These are phyloP conservation scores for Clarias magur DNA, from an alignment of 2,113 vertebrate species.

Conservation along the genomic window DNA sequence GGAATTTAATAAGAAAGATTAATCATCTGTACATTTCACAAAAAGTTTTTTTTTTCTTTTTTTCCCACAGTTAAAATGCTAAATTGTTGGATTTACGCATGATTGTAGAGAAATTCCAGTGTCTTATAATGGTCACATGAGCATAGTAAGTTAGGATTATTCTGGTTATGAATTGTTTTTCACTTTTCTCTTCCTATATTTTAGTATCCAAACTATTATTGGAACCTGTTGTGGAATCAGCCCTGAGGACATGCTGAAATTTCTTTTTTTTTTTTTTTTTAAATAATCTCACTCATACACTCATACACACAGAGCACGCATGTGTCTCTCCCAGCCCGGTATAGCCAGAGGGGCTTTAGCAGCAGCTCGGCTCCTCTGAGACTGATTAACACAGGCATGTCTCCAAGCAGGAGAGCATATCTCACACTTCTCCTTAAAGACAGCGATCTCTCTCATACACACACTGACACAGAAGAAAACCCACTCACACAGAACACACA, in stretches of 20 bases:
- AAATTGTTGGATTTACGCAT: not conserved
- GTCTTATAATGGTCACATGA: not conserved
- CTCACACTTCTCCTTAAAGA: constrained; percentile 25
- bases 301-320: constrained; percentile 16
- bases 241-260: not conserved
- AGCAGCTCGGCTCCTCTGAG: constrained; percentile 41
- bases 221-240: constrained; percentile 36
- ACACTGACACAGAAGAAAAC: constrained; percentile 22
- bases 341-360: constrained; percentile 47
- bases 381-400: constrained; percentile 52
- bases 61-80: not conserved
- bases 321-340: constrained; percentile 32
- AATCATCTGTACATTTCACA: not conserved
- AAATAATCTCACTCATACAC: constrained; percentile 10
- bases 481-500: constrained; percentile 13
- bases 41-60: not conserved
- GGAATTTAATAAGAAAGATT: not conserved
- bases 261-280: no score
- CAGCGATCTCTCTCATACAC: constrained; percentile 7
- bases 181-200: not conserved
- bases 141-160: not conserved
- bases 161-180: not conserved
- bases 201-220: constrained; percentile 26
- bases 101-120: not conserved
- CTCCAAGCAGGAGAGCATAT: constrained; percentile 41